phyloP scores from a whole-genome alignment of 2,888 invertebrate species.

The Vanessa cardui region DNA sequence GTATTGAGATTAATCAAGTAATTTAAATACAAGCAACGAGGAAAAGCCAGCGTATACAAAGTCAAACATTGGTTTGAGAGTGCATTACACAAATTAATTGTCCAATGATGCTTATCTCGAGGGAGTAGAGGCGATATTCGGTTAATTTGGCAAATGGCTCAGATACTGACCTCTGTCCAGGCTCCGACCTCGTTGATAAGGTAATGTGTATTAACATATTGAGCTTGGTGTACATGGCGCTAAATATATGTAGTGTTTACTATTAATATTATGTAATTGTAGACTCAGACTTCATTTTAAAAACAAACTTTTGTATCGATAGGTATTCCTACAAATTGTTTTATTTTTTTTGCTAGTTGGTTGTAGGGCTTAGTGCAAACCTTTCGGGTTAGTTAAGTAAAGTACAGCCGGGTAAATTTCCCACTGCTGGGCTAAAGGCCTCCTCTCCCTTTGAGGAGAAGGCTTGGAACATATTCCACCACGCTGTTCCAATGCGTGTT shows the following conservation, averaged over 20 bases:
- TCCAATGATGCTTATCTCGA: conserved; percentile 30
- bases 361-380: too few species aligned
- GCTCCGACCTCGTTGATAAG: conserved; percentile 39
- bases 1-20: not conserved
- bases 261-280: too few species aligned
- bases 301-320: too few species aligned
- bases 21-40: conserved; percentile 8
- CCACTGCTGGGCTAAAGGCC: too few species aligned
- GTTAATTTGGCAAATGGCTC: conserved; percentile 37
- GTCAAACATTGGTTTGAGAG: conserved; percentile 1
- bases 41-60: not conserved
- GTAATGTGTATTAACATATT: conserved; percentile 42
- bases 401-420: too few species aligned
- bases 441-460: too few species aligned
- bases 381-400: too few species aligned
- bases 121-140: conserved; percentile 29
- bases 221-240: conserved; percentile 39
- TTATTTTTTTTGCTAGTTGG: too few species aligned
- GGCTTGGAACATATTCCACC: too few species aligned
- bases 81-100: conserved; percentile 32
- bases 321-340: too few species aligned
- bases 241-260: not conserved
- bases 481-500: too few species aligned
- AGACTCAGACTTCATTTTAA: too few species aligned
- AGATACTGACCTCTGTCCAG: conserved; percentile 44